Conservation (phyloP, 2,888 invertebrate genomes). For the Schizaphis graminum region DNA sequence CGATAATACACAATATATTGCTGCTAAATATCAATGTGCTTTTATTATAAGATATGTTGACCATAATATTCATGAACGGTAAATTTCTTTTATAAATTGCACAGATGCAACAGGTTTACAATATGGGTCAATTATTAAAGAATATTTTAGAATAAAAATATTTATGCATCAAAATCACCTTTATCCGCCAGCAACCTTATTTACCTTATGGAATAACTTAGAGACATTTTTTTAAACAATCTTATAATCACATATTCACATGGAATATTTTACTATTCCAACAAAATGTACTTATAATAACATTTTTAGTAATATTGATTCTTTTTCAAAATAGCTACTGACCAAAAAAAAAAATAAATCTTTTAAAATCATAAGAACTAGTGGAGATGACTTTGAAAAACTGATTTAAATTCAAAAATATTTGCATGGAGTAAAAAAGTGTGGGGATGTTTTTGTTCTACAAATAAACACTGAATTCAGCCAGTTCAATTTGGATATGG, state of each 20-base stretch:
- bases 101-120: slow-evolving; percentile 56
- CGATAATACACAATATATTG: slow-evolving; percentile 6
- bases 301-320: not conserved
- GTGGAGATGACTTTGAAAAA: not conserved
- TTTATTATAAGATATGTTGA: slow-evolving; percentile 66
- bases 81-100: slow-evolving; percentile 58
- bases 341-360: not conserved
- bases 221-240: slow-evolving; percentile 52
- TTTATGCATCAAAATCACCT: slow-evolving; percentile 57
- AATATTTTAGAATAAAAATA: slow-evolving; percentile 29
- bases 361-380: slow-evolving; percentile 6
- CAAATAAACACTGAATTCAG: not conserved
- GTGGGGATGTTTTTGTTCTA: slow-evolving; percentile 1
- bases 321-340: not conserved
- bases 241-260: slow-evolving; percentile 51
- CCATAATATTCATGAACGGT: slow-evolving; percentile 47
- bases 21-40: slow-evolving; percentile 46
- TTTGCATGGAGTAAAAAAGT: not conserved
- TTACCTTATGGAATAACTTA: slow-evolving; percentile 36
- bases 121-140: slow-evolving; percentile 55
- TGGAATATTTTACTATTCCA: slow-evolving; percentile 37
- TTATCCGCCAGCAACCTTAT: slow-evolving; percentile 51
- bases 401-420: not conserved
- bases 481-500: not conserved
- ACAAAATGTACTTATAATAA: not conserved